These are phyloP conservation scores for Incurvaria masculella DNA, from an alignment of 2,888 invertebrate genomes.

Conservation along the genomic window DNA sequence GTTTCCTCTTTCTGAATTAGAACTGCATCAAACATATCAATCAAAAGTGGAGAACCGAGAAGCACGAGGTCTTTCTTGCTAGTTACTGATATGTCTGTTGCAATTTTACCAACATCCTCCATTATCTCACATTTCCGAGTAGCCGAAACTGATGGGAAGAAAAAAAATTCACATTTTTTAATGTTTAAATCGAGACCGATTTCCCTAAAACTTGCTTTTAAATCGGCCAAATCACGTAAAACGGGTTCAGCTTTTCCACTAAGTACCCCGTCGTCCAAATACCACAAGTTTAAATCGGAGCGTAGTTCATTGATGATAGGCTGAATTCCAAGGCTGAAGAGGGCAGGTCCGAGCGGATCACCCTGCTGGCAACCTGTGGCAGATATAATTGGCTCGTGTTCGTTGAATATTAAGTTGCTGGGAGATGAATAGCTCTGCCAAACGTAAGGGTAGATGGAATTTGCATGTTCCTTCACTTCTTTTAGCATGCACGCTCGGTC, in stretches of 20 bases:
- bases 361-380: constrained; percentile 1
- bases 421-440: not conserved
- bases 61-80: not conserved
- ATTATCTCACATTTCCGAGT: not conserved
- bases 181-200: not conserved
- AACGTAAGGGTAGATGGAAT: not conserved
- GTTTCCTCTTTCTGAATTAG: not conserved
- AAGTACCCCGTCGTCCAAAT: constrained; percentile 1
- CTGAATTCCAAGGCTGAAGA: constrained; percentile 1
- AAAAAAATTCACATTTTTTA: not conserved
- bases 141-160: not conserved
- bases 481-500: not conserved
- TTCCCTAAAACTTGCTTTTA: not conserved
- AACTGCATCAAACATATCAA: not conserved
- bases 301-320: not conserved
- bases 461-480: not conserved
- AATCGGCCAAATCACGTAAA: constrained; percentile 6
- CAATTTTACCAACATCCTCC: not conserved
- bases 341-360: not conserved
- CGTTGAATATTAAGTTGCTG: not conserved
- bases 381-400: not conserved
- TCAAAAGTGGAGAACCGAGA: not conserved
- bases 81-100: not conserved
- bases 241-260: constrained; percentile 19
- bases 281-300: not conserved